These are phyloP conservation scores for Herpailurus yagouaroundi DNA, from an alignment of 2,113 vertebrate species.

Conservation along the genomic window DNA sequence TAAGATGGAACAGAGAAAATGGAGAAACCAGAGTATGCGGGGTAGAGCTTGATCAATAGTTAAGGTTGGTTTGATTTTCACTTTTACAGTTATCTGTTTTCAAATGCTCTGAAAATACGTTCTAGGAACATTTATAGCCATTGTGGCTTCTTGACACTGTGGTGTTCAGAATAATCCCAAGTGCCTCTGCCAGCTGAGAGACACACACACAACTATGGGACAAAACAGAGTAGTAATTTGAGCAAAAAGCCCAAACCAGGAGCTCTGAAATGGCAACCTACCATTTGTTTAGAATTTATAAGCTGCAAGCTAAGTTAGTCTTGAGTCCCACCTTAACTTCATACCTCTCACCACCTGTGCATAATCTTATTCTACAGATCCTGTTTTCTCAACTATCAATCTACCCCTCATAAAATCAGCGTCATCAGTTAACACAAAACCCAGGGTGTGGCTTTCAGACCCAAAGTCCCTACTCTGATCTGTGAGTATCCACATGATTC, in stretches of 20 bases:
- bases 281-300: not conserved
- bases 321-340: not conserved
- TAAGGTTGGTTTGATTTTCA: not conserved
- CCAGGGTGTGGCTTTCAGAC: not conserved
- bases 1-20: slow-evolving; percentile 19
- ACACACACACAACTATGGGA: not conserved
- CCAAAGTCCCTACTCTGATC: not conserved
- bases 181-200: not conserved
- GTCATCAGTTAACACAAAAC: not conserved
- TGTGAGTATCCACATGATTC: not conserved
- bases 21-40: not conserved
- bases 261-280: not conserved
- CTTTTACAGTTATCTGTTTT: not conserved
- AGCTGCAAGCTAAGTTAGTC: not conserved
- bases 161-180: not conserved
- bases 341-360: not conserved
- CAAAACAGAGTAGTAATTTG: not conserved
- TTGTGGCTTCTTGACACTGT: not conserved
- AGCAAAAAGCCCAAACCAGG: not conserved
- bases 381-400: not conserved
- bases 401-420: not conserved
- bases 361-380: not conserved
- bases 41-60: not conserved
- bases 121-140: not conserved
- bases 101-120: slow-evolving; percentile 7